These are phyloP conservation scores for Dicranocentrus wangi DNA, from an alignment of 2,888 invertebrate species.

Conservation along the genomic window DNA sequence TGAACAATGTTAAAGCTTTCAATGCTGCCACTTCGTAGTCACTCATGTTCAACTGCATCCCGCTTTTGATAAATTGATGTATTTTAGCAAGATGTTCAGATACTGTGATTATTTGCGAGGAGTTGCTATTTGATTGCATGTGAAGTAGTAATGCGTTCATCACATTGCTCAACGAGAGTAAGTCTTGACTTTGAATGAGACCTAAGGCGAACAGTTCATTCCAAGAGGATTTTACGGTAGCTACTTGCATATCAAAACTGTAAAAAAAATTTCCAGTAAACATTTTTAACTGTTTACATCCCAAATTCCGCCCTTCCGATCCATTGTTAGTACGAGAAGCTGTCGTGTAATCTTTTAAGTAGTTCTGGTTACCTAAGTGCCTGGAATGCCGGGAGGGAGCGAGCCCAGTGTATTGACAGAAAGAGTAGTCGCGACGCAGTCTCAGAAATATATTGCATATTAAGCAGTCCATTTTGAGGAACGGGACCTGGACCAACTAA, in stretches of 20 bases:
- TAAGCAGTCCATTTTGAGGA: slow-evolving; percentile 84
- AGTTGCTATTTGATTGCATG: slow-evolving; percentile 66
- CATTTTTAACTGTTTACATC: not conserved
- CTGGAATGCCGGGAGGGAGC: slow-evolving; percentile 87
- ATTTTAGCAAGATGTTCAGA: slow-evolving; percentile 69
- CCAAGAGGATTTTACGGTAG: slow-evolving; percentile 68
- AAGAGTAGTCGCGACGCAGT: slow-evolving; percentile 93
- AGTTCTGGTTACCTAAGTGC: slow-evolving; percentile 80
- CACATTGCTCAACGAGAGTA: slow-evolving; percentile 68
- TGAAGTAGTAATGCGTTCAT: slow-evolving; percentile 69
- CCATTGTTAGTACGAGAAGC: no score
- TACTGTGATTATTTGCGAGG: slow-evolving; percentile 64
- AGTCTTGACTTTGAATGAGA: slow-evolving; percentile 70
- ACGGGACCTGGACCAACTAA: slow-evolving; percentile 85
- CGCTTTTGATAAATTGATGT: slow-evolving; percentile 66
- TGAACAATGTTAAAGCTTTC: slow-evolving; percentile 88
- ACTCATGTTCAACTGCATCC: slow-evolving; percentile 76
- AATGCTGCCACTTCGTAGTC: slow-evolving; percentile 92
- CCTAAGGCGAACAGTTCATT: slow-evolving; percentile 71
- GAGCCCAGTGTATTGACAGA: slow-evolving; percentile 91
- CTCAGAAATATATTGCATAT: slow-evolving; percentile 96
- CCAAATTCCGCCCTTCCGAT: no score
- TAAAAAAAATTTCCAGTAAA: not conserved
- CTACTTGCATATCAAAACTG: slow-evolving; percentile 70
- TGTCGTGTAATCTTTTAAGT: no score